Conservation (phyloP, 2,797 vertebrate species). For the Phrynocephalus vlangalii region DNA sequence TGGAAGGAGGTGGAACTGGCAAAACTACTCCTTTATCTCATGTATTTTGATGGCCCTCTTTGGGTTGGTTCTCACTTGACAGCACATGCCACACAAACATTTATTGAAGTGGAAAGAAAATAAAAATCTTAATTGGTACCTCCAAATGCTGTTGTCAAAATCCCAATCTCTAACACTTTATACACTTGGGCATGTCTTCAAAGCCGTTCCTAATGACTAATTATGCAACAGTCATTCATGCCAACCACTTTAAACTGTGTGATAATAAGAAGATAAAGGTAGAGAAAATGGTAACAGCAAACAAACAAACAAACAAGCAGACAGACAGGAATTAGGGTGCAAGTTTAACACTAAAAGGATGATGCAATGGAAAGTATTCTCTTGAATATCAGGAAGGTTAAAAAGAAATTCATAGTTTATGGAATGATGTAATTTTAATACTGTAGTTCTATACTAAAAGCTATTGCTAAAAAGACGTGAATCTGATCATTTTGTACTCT, state of each 20-base stretch:
- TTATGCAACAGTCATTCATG: background rate
- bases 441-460: background rate
- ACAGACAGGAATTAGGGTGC: background rate
- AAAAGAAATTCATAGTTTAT: background rate
- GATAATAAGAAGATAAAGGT: background rate
- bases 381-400: background rate
- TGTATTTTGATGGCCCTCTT: too few species aligned
- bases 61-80: background rate
- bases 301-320: background rate
- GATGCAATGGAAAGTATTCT: background rate
- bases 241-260: slow-evolving; percentile 9
- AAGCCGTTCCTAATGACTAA: background rate
- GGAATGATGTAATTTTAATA: background rate
- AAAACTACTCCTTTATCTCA: too few species aligned
- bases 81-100: background rate
- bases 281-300: background rate
- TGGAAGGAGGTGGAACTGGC: too few species aligned
- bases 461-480: background rate
- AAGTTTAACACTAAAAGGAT: background rate
- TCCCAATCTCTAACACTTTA: background rate
- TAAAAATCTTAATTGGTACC: background rate
- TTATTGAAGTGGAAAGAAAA: background rate
- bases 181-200: background rate
- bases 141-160: background rate
- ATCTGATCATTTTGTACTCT: background rate